Conservation (phyloP, 2,113 vertebrate genomes). For the Myanophis thanlyinensis region DNA sequence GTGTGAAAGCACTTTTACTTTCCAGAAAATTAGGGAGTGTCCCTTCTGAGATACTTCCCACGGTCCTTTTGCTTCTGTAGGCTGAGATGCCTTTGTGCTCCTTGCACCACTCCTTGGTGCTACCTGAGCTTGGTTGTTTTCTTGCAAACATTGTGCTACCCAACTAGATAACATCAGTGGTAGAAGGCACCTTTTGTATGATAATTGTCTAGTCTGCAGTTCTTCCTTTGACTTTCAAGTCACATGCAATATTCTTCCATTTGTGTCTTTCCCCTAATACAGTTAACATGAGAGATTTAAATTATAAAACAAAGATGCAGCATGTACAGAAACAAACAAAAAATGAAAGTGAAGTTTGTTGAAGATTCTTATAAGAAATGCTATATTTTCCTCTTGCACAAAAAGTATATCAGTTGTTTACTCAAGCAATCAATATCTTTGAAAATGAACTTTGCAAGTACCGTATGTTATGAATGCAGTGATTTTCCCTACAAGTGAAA, state of each 20-base stretch:
- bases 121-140: neutral
- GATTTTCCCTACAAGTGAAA: neutral
- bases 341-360: neutral
- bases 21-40: neutral
- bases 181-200: neutral
- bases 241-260: neutral
- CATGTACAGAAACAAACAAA: neutral
- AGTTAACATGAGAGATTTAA: neutral
- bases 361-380: neutral
- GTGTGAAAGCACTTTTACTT: neutral
- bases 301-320: neutral
- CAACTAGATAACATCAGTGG: neutral
- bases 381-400: neutral
- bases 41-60: neutral
- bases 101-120: neutral
- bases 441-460: neutral
- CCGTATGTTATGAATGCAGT: neutral
- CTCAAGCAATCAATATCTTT: neutral
- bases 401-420: neutral
- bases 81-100: neutral
- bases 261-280: neutral
- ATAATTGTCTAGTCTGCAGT: neutral
- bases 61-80: neutral
- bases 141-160: neutral
- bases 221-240: neutral